These are phyloP conservation scores for Margarornis squamiger DNA, from an alignment of 2,797 vertebrate species.

Conservation along the genomic window DNA sequence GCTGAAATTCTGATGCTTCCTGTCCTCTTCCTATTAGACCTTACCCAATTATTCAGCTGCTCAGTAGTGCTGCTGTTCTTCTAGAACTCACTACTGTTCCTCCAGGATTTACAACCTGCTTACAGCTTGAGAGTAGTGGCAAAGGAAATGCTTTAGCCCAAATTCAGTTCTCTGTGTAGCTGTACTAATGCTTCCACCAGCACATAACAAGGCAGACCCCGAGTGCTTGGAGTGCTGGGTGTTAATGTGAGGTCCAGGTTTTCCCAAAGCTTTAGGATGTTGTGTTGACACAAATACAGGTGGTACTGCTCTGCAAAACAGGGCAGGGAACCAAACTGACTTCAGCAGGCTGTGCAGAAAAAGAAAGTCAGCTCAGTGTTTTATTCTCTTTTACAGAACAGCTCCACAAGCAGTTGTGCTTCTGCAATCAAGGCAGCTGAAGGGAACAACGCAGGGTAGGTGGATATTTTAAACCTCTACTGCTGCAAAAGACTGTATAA, in stretches of 20 bases:
- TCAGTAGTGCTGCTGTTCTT: neutral
- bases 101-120: neutral
- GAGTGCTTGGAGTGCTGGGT: neutral
- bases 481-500: neutral
- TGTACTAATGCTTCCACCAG: neutral
- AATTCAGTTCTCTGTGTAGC: neutral
- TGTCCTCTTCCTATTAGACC: neutral
- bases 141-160: neutral
- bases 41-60: neutral
- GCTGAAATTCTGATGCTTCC: neutral
- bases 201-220: accelerated
- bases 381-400: neutral
- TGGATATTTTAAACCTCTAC: neutral
- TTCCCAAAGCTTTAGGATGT: neutral
- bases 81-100: neutral
- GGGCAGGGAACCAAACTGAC: neutral
- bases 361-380: neutral
- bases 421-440: neutral
- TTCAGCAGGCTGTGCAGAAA: neutral
- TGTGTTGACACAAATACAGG: neutral
- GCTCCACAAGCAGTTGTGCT: neutral
- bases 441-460: neutral
- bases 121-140: neutral
- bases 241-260: neutral
- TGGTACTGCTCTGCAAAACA: neutral